Percentiles rank a stretch among this genome's conserved stretches.
Evolutionary conservation across 2,888 invertebrate genomes (phyloP).

Genomic region (Parnassius glacialis): DNA sequence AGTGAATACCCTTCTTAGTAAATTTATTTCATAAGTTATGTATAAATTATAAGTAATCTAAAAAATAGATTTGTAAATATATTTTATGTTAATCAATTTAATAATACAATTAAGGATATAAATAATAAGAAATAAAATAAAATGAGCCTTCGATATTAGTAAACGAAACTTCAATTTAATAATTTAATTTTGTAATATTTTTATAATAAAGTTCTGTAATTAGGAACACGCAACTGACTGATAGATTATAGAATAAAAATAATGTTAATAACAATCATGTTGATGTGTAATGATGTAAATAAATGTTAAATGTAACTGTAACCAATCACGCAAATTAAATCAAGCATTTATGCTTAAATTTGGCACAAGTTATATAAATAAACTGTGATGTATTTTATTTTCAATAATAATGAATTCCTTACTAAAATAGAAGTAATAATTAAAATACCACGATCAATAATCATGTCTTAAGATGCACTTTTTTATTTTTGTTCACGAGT

Average conservation of each 20-base stretch:
- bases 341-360: slow-evolving; percentile 36
- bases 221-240: slow-evolving; percentile 66
- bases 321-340: slow-evolving; percentile 20
- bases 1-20: no score
- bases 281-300: slow-evolving; percentile 51
- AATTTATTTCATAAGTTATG: no score
- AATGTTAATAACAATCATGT: slow-evolving; percentile 33
- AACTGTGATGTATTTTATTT: slow-evolving; percentile 61
- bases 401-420: slow-evolving; percentile 22
- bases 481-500: not conserved
- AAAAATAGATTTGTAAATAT: slow-evolving; percentile 17
- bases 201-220: slow-evolving; percentile 36
- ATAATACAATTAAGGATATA: slow-evolving; percentile 9
- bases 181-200: slow-evolving; percentile 41
- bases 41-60: no score
- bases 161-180: slow-evolving; percentile 16
- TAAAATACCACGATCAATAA: not conserved
- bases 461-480: not conserved
- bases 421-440: slow-evolving; percentile 13
- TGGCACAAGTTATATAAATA: slow-evolving; percentile 59
- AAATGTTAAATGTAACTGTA: slow-evolving; percentile 38
- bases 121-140: slow-evolving; percentile 13
- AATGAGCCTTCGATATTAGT: slow-evolving; percentile 10
- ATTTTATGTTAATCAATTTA: slow-evolving; percentile 9
- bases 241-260: slow-evolving; percentile 61